Evolutionary conservation across 1,140 invertebrate species (phyloP).

Genomic region (Philaenus spumarius): DNA sequence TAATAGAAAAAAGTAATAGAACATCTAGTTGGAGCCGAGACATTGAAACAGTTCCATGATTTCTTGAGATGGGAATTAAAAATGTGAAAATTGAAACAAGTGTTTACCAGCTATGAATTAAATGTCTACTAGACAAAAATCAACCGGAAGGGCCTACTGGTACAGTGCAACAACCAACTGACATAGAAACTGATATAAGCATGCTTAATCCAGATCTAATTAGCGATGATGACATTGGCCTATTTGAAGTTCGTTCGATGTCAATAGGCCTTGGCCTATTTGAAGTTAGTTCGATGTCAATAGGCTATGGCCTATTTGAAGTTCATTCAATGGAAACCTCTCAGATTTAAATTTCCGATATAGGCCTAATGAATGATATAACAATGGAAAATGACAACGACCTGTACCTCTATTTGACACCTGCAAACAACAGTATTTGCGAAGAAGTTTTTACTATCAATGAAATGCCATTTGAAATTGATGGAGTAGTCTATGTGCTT

Average conservation of each 20-base stretch:
- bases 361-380: neutral
- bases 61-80: neutral
- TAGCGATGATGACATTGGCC: neutral
- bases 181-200: neutral
- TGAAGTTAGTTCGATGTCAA: no score
- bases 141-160: neutral
- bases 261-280: no score
- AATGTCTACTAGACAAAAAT: neutral
- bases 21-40: conserved; percentile 2
- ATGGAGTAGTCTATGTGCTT: no score
- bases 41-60: conserved; percentile 5
- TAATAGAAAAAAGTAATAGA: conserved; percentile 6
- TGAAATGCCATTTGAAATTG: no score
- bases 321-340: neutral
- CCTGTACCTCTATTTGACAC: neutral
- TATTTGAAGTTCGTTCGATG: neutral
- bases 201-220: neutral
- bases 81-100: neutral
- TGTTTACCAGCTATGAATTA: neutral
- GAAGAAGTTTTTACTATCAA: neutral
- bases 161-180: neutral
- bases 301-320: no score
- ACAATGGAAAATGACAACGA: neutral
- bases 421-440: neutral
- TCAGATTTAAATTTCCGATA: neutral